Percentiles rank a stretch among this genome's conserved stretches.
These are phyloP conservation scores for Terrapene triunguis DNA, from an alignment of 2,113 vertebrate genomes.

Conservation along the genomic window DNA sequence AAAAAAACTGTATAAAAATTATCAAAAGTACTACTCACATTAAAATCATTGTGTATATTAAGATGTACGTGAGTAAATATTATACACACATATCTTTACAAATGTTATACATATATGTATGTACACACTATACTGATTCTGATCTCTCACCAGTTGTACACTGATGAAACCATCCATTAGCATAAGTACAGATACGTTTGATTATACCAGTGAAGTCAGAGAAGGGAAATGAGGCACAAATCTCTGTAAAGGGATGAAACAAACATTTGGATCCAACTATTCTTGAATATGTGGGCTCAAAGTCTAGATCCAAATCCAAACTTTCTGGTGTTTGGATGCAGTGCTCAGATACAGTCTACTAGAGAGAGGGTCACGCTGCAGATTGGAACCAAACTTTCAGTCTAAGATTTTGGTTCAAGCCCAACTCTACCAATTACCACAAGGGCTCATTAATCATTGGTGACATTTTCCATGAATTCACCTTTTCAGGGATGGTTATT, in stretches of 20 bases:
- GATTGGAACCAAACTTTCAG: fast-evolving
- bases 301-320: fast-evolving
- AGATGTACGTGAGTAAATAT: not conserved
- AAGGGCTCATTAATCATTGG: not conserved
- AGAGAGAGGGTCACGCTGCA: not conserved
- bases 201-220: not conserved
- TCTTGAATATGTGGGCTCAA: not conserved
- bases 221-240: not conserved
- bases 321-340: fast-evolving
- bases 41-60: not conserved
- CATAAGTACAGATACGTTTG: not conserved
- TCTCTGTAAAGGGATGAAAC: not conserved
- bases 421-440: not conserved
- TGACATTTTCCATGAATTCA: not conserved
- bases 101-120: not conserved
- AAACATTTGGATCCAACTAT: not conserved
- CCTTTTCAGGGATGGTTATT: not conserved
- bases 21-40: not conserved
- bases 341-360: not conserved
- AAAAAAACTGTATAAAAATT: not conserved
- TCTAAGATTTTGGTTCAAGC: not conserved
- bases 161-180: not conserved
- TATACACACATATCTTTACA: not conserved
- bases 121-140: not conserved
- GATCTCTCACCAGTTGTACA: not conserved